A percentile compares a stretch with the other conserved stretches of the same genome.
phyloP scores from a whole-genome alignment of 1,140 invertebrate species.

The Macrostomum lignano region DNA sequence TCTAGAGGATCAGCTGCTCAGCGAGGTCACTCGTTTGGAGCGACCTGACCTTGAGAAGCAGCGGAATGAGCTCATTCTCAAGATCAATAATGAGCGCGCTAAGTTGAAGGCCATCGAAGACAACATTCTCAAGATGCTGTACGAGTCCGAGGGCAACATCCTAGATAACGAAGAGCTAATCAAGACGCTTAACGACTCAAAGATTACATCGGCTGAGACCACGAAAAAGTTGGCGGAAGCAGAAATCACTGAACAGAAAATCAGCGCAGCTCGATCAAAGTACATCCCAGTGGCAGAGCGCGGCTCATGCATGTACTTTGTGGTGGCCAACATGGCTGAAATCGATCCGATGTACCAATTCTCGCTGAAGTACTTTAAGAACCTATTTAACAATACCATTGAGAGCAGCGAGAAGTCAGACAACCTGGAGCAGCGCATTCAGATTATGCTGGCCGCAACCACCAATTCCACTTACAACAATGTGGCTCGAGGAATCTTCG shows the following conservation, averaged over 20 bases:
- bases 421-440: constrained; percentile 14
- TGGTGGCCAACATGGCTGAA: constrained; percentile 26
- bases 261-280: constrained; percentile 20
- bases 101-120: constrained; percentile 40
- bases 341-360: constrained; percentile 32
- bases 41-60: constrained; percentile 48
- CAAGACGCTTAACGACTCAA: constrained; percentile 25
- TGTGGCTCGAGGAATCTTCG: constrained; percentile 27
- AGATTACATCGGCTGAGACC: constrained; percentile 32
- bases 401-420: constrained; percentile 18
- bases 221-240: constrained; percentile 45
- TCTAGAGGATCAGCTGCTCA: constrained; percentile 48
- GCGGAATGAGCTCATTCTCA: constrained; percentile 45
- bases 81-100: constrained; percentile 52
- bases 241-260: constrained; percentile 39
- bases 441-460: constrained; percentile 22
- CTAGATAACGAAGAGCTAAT: constrained; percentile 27
- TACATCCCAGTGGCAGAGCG: constrained; percentile 22
- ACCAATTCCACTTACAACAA: constrained; percentile 32
- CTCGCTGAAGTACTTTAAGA: constrained; percentile 55
- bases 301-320: constrained; percentile 29
- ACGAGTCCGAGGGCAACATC: constrained; percentile 27
- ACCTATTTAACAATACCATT: constrained; percentile 20
- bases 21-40: constrained; percentile 33
- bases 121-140: constrained; percentile 24